Percentiles rank a stretch among this genome's conserved stretches.
Conservation (phyloP, 2,113 vertebrate species). For the Leucopsar rothschildi region DNA sequence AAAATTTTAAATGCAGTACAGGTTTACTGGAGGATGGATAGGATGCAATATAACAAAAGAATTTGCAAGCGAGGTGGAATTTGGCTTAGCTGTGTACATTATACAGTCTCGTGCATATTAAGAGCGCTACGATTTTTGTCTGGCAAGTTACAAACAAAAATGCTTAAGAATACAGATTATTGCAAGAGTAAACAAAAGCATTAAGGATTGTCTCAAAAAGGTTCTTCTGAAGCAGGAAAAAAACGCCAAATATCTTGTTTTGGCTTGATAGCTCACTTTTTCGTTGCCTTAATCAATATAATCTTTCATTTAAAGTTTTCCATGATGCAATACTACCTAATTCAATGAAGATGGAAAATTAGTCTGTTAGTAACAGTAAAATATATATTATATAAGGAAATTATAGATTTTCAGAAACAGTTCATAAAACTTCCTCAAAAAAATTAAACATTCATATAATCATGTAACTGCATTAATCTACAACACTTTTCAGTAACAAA, state of each 20-base stretch:
- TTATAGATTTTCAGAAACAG: not conserved
- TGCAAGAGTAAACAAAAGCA: not conserved
- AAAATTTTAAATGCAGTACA: not conserved
- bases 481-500: not conserved
- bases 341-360: not conserved
- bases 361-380: not conserved
- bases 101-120: not conserved
- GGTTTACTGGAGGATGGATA: not conserved
- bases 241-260: not conserved
- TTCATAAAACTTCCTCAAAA: not conserved
- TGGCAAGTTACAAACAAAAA: not conserved
- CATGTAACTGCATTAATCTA: not conserved
- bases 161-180: rapidly evolving
- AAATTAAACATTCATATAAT: not conserved
- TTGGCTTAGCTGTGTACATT: not conserved
- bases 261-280: not conserved
- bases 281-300: not conserved
- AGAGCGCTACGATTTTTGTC: not conserved
- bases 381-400: not conserved
- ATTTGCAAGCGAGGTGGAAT: not conserved
- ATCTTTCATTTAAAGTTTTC: not conserved
- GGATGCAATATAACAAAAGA: not conserved
- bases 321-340: not conserved
- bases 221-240: not conserved
- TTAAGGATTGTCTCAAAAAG: not conserved